Evolutionary conservation across 2,888 invertebrate species (phyloP).

Genomic region (Ceratothoa steindachneri): DNA sequence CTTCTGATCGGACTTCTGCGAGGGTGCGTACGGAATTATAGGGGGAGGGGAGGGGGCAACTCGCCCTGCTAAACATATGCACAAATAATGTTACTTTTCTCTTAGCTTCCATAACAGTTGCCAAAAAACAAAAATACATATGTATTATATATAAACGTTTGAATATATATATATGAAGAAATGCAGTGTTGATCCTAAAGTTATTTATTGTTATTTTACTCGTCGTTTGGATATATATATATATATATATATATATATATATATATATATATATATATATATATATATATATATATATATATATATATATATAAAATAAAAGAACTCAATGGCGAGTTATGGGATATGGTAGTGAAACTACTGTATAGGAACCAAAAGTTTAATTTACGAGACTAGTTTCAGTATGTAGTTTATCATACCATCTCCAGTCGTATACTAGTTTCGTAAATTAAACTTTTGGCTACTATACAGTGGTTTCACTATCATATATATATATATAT

Average conservation of each 20-base stretch:
- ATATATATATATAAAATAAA: background rate
- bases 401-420: too few relatives aligned
- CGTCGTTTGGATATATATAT: background rate
- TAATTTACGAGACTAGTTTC: too few relatives aligned
- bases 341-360: too few relatives aligned
- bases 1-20: too few relatives aligned
- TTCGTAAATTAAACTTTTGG: too few relatives aligned
- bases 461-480: too few relatives aligned
- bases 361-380: too few relatives aligned
- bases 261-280: constrained; percentile 9
- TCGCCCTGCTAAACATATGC: background rate
- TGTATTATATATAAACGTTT: constrained; percentile 9
- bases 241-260: background rate
- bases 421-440: too few relatives aligned
- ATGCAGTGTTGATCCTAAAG: background rate
- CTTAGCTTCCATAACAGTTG: background rate
- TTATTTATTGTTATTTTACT: background rate
- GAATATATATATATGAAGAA: constrained; percentile 1
- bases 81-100: background rate
- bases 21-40: background rate
- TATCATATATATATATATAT: too few relatives aligned
- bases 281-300: constrained; percentile 8
- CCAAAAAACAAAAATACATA: background rate
- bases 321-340: too few relatives aligned
- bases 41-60: background rate